A percentile compares a stretch with the other conserved stretches of the same genome.
phyloP scores from a whole-genome alignment of 1,140 invertebrate species.

The Belonocnema kinseyi region DNA sequence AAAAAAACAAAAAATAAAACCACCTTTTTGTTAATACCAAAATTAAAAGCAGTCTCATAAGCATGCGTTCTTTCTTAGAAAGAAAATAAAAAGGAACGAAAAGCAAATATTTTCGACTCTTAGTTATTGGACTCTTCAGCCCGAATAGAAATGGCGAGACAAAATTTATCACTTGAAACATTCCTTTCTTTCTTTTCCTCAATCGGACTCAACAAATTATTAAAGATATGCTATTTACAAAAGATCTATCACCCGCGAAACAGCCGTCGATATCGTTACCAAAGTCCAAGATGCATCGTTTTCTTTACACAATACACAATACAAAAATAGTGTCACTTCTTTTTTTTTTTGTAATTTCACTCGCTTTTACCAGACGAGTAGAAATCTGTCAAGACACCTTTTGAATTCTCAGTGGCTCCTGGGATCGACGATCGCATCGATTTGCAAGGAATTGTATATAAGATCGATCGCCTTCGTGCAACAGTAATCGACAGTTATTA shows the following conservation, averaged over 20 bases:
- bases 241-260: slow-evolving; percentile 28
- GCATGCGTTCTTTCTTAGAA: background rate
- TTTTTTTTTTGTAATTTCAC: background rate
- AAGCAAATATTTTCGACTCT: slow-evolving; percentile 7
- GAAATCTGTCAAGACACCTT: background rate
- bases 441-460: slow-evolving; percentile 5
- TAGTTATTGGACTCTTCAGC: background rate
- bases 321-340: slow-evolving; percentile 21
- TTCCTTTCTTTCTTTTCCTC: background rate
- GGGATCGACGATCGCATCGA: slow-evolving; percentile 11
- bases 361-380: background rate
- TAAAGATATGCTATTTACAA: slow-evolving; percentile 27
- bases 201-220: slow-evolving; percentile 21
- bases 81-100: background rate
- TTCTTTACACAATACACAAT: background rate
- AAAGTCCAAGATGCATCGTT: slow-evolving; percentile 12
- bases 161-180: slow-evolving; percentile 17
- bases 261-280: background rate
- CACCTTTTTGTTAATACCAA: background rate
- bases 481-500: slow-evolving; percentile 4
- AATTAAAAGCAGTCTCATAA: slow-evolving; percentile 7
- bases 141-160: slow-evolving; percentile 4
- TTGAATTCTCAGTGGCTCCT: background rate
- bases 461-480: background rate
- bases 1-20: background rate